Percentiles rank a stretch among this genome's conserved stretches.
Evolutionary conservation across 1,140 invertebrate genomes (phyloP).

Genomic region (Drosophila grimshawi): DNA sequence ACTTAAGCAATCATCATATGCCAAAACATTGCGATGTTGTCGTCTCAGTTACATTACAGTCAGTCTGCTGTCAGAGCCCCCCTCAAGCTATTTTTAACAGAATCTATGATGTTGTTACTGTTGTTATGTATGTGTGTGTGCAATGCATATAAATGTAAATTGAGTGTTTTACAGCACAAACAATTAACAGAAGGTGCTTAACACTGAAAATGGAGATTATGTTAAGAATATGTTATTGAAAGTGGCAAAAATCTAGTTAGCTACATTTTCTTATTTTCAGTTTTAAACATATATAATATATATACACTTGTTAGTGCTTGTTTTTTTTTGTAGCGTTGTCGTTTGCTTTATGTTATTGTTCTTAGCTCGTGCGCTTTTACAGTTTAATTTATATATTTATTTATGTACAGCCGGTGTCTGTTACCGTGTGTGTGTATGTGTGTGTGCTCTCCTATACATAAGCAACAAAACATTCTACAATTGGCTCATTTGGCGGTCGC

Average conservation of each 20-base stretch:
- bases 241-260: no score
- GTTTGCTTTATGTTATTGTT: conserved; percentile 24
- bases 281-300: no score
- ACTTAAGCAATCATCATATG: conserved; percentile 11
- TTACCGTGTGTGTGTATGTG: conserved; percentile 10
- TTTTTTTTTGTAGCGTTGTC: no score
- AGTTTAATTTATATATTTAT: conserved; percentile 13
- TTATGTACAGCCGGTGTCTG: conserved; percentile 22
- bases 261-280: no score
- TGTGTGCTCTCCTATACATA: conserved; percentile 42
- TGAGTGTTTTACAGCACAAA: no score
- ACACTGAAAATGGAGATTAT: no score
- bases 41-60: conserved; percentile 38
- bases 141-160: no score
- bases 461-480: conserved; percentile 59
- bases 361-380: conserved; percentile 21
- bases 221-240: no score
- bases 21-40: conserved; percentile 19
- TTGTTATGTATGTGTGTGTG: neutral
- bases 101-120: no score
- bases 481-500: conserved; percentile 66
- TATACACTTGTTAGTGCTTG: no score
- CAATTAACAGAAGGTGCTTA: no score
- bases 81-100: conserved; percentile 2
- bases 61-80: conserved; percentile 10